These are phyloP conservation scores for Portunus trituberculatus DNA, from an alignment of 1,140 invertebrate genomes.

Conservation along the genomic window DNA sequence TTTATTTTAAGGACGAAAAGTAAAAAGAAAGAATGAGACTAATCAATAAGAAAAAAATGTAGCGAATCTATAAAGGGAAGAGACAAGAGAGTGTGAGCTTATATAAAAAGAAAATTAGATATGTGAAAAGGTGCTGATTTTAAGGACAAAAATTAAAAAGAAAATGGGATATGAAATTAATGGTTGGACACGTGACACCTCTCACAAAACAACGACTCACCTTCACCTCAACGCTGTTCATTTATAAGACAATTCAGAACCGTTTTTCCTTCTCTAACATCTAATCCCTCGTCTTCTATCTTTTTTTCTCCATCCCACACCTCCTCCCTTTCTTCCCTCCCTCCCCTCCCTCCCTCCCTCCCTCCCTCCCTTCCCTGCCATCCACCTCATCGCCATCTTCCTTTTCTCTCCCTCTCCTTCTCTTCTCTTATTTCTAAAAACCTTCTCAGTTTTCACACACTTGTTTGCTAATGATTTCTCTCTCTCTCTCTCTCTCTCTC, in stretches of 20 bases:
- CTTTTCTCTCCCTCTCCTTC: background rate
- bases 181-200: background rate
- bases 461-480: background rate
- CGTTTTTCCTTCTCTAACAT: background rate
- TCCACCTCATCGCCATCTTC: background rate
- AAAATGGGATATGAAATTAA: background rate
- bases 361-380: background rate
- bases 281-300: background rate
- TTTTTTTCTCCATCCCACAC: background rate
- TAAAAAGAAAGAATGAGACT: too few species aligned
- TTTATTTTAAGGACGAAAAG: too few species aligned
- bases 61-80: too few species aligned
- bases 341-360: background rate
- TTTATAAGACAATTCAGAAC: background rate
- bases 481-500: background rate
- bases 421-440: background rate
- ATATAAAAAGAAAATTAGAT: too few species aligned
- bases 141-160: too few species aligned
- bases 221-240: background rate
- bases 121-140: too few species aligned
- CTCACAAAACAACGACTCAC: background rate
- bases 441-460: background rate
- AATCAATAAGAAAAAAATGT: too few species aligned
- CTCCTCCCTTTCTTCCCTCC: background rate
- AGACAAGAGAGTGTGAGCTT: too few species aligned